Conservation (phyloP, 2,888 invertebrate species). For the Ctena decussata region DNA sequence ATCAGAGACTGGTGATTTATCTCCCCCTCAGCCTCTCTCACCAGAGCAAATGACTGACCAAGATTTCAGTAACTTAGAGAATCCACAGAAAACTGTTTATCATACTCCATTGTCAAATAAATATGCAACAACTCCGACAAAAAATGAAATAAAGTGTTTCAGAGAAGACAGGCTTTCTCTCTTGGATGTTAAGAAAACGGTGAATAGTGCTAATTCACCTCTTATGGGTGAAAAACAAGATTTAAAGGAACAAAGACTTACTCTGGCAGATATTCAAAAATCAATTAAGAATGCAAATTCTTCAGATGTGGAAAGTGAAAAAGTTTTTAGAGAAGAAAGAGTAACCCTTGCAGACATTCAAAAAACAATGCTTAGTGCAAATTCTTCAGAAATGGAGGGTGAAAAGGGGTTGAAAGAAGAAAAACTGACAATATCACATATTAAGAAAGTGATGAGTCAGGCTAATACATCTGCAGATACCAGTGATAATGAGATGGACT, state of each 20-base stretch:
- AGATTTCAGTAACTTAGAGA: background rate
- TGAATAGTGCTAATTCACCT: background rate
- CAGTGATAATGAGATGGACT: too few species aligned
- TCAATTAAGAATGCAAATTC: constrained; percentile 28
- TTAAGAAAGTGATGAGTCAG: background rate
- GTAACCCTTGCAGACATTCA: background rate
- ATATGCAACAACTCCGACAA: background rate
- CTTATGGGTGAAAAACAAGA: background rate
- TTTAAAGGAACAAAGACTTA: constrained; percentile 38
- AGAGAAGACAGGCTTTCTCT: background rate
- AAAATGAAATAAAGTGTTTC: background rate
- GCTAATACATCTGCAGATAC: background rate
- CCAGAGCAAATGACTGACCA: constrained; percentile 71
- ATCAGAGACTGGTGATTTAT: constrained; percentile 74
- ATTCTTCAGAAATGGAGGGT: background rate
- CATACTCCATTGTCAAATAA: background rate
- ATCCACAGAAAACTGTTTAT: background rate
- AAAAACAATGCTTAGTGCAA: background rate
- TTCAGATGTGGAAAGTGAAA: background rate
- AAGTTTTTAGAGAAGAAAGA: background rate
- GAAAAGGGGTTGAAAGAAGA: background rate
- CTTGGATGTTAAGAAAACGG: background rate
- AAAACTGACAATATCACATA: background rate
- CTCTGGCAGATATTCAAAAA: constrained; percentile 53
- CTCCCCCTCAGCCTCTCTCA: constrained; percentile 81